A percentile compares a stretch with the other conserved stretches of the same genome.
Conservation (phyloP, 2,797 vertebrate genomes). For the Phrynocephalus guinanensis region DNA sequence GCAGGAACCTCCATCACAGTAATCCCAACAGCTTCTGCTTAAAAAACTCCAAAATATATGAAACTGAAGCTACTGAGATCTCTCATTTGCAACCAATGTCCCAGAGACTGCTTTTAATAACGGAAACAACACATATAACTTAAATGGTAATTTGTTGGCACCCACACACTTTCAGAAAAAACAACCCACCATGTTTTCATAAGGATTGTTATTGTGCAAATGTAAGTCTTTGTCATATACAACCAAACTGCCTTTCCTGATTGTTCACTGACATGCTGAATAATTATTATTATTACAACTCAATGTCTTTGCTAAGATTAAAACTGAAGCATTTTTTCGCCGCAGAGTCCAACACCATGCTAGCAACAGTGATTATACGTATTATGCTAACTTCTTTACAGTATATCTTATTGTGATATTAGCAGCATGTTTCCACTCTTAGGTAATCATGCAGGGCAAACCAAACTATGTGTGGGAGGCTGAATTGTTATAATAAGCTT, state of each 20-base stretch:
- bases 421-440: slow-evolving; percentile 36
- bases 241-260: background rate
- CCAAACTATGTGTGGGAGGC: slow-evolving; percentile 1
- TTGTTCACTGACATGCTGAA: slow-evolving; percentile 15
- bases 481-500: slow-evolving; percentile 34
- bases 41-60: background rate
- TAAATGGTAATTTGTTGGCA: background rate
- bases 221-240: background rate
- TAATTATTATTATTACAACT: slow-evolving; percentile 17
- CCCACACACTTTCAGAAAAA: slow-evolving; percentile 3
- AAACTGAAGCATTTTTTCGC: background rate
- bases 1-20: too few species aligned
- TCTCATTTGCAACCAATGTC: background rate
- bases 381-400: slow-evolving; percentile 23
- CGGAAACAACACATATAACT: background rate
- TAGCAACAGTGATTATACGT: slow-evolving; percentile 4
- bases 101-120: background rate
- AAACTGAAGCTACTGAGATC: background rate
- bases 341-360: slow-evolving; percentile 27
- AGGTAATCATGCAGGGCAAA: slow-evolving; percentile 29
- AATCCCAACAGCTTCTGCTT: too few species aligned
- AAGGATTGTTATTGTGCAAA: slow-evolving; percentile 1
- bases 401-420: slow-evolving; percentile 14
- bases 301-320: slow-evolving; percentile 18
- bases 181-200: background rate